Conservation (phyloP, 1,140 invertebrate species). For the Zaprionus tsacasi region DNA sequence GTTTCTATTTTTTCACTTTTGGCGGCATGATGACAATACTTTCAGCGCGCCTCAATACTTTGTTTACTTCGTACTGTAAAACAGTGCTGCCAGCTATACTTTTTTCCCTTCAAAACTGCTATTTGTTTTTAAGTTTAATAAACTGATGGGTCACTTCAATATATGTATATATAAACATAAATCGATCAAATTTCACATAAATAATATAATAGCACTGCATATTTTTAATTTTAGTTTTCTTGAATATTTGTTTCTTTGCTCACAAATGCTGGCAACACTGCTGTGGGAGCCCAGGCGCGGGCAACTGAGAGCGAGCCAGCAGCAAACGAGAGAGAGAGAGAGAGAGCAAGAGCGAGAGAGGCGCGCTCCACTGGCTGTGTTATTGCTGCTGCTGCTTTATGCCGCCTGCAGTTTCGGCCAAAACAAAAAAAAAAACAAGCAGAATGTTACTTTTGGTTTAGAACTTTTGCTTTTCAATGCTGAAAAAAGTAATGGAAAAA, state of each 20-base stretch:
- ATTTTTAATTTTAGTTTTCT: too few relatives aligned
- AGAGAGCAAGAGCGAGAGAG: slow-evolving; percentile 31
- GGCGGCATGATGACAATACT: not conserved
- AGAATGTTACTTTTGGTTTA: slow-evolving; percentile 49
- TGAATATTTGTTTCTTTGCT: too few relatives aligned
- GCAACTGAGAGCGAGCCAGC: slow-evolving; percentile 10
- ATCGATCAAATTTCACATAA: too few relatives aligned
- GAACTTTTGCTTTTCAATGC: slow-evolving; percentile 75
- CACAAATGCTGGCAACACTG: slow-evolving; percentile 39
- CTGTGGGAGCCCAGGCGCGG: slow-evolving; percentile 22
- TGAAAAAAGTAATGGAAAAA: slow-evolving; percentile 36
- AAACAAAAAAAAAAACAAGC: slow-evolving; percentile 18
- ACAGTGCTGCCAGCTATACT: too few relatives aligned
- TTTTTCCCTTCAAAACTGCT: too few relatives aligned
- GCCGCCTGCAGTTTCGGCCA: slow-evolving; percentile 49
- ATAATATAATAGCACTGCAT: too few relatives aligned
- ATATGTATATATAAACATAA: too few relatives aligned
- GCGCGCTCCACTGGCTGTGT: slow-evolving; percentile 25
- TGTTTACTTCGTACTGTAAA: too few relatives aligned
- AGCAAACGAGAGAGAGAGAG: slow-evolving; percentile 3
- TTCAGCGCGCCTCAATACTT: too few relatives aligned
- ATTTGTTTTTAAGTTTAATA: too few relatives aligned
- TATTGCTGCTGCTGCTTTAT: slow-evolving; percentile 31
- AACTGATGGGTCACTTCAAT: too few relatives aligned
- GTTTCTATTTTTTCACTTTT: not conserved